A percentile compares a stretch with the other conserved stretches of the same genome.
phyloP scores from a whole-genome alignment of 2,113 vertebrate species.

The Piaya cayana region DNA sequence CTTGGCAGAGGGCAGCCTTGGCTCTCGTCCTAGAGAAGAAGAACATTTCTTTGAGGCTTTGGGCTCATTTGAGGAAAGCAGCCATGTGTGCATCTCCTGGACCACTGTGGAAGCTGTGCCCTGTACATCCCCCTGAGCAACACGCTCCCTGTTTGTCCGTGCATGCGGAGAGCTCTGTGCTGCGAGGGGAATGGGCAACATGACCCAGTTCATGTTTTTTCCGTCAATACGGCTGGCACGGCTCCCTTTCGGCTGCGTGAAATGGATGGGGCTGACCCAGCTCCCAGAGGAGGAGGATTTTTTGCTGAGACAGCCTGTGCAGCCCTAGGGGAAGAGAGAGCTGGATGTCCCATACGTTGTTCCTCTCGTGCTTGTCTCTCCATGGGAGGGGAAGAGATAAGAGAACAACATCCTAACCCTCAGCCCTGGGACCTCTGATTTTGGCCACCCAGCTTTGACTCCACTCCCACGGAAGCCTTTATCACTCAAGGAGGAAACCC shows the following conservation, averaged over 20 bases:
- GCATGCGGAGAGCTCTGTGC: neutral
- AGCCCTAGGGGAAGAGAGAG: neutral
- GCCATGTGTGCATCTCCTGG: neutral
- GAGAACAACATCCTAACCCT: neutral
- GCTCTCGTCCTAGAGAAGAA: neutral
- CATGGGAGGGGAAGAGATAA: neutral
- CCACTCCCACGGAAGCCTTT: neutral
- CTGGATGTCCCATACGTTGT: accelerated
- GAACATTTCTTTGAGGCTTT: neutral
- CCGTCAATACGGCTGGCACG: neutral
- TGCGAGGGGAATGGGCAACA: neutral
- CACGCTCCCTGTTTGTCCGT: neutral
- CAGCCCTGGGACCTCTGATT: neutral
- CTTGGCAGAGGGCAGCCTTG: neutral
- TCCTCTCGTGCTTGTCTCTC: neutral
- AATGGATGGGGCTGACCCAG: neutral
- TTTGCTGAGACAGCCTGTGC: neutral
- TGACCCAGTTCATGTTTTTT: neutral
- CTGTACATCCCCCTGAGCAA: neutral
- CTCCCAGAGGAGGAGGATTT: neutral
- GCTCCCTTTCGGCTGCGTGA: neutral
- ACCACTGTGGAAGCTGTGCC: neutral
- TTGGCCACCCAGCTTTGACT: neutral
- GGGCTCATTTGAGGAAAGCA: neutral
- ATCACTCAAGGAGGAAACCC: neutral